A percentile compares a stretch with the other conserved stretches of the same genome.
phyloP scores from a whole-genome alignment of 2,888 invertebrate genomes.

The Antitype chi region DNA sequence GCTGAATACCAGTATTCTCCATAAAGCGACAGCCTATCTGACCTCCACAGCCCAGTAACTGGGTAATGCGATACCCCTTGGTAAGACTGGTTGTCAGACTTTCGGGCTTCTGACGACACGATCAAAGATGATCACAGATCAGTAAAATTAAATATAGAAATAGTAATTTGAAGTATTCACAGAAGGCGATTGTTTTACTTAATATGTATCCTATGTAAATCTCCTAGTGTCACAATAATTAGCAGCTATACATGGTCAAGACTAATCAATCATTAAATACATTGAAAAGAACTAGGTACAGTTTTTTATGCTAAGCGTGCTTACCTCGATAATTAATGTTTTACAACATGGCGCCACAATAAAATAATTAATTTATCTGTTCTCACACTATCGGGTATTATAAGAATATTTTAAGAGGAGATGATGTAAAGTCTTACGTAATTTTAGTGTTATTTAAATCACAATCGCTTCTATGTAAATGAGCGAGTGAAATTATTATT shows the following conservation, averaged over 20 bases:
- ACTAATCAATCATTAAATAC: constrained; percentile 27
- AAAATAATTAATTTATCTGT: constrained; percentile 38
- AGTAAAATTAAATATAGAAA: neutral
- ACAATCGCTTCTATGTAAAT: constrained; percentile 38
- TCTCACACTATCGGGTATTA: constrained; percentile 38
- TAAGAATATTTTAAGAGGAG: constrained; percentile 30
- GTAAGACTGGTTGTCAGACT: too few relatives aligned
- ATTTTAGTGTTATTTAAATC: constrained; percentile 30
- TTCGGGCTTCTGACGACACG: too few relatives aligned
- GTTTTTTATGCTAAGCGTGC: constrained; percentile 15
- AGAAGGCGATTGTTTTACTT: constrained; percentile 18
- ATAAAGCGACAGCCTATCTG: too few relatives aligned
- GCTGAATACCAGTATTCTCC: too few relatives aligned
- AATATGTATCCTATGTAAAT: constrained; percentile 19
- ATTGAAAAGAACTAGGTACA: neutral
- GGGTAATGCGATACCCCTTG: too few relatives aligned
- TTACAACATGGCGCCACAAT: constrained; percentile 17
- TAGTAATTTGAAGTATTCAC: neutral
- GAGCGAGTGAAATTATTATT: constrained; percentile 14
- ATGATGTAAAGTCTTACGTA: constrained; percentile 45
- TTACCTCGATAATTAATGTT: constrained; percentile 11
- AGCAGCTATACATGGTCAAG: constrained; percentile 1
- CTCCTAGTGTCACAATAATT: constrained; percentile 23
- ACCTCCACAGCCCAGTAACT: too few relatives aligned
- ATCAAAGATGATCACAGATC: neutral